Evolutionary conservation across 2,888 invertebrate genomes (phyloP).

Genomic region (Heteromyza rotundicornis): DNA sequence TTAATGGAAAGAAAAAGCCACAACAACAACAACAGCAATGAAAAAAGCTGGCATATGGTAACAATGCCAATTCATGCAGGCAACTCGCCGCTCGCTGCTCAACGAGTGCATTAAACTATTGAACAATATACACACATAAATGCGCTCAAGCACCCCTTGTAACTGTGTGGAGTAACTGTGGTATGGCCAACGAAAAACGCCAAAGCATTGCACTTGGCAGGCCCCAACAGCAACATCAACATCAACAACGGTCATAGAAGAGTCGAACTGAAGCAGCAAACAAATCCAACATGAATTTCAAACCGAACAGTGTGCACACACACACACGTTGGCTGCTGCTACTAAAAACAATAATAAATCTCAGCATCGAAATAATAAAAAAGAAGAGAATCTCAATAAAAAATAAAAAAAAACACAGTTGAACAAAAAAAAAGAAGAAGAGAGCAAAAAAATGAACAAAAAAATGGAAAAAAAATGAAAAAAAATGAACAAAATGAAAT

Average conservation of each 20-base stretch:
- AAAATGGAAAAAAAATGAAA: background rate
- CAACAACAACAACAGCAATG: background rate
- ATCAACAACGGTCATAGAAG: too few relatives aligned
- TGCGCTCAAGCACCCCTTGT: background rate
- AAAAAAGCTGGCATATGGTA: background rate
- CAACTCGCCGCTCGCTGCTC: background rate
- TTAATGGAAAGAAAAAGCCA: too few relatives aligned
- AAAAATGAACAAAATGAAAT: background rate
- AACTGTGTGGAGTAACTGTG: background rate
- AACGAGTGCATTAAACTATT: conserved; percentile 7
- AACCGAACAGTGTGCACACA: background rate
- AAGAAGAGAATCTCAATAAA: background rate
- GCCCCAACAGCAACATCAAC: background rate
- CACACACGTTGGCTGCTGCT: too few relatives aligned
- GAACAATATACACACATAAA: background rate
- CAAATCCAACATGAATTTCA: background rate
- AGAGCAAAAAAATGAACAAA: background rate
- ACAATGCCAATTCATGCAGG: background rate
- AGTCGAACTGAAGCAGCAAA: background rate
- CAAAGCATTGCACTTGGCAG: background rate
- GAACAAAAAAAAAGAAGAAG: background rate
- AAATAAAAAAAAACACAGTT: background rate
- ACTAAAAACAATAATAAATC: conserved; percentile 3
- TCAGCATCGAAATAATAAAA: background rate
- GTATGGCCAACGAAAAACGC: background rate